These are phyloP conservation scores for Falco peregrinus DNA, from an alignment of 2,797 vertebrate genomes.

Conservation along the genomic window DNA sequence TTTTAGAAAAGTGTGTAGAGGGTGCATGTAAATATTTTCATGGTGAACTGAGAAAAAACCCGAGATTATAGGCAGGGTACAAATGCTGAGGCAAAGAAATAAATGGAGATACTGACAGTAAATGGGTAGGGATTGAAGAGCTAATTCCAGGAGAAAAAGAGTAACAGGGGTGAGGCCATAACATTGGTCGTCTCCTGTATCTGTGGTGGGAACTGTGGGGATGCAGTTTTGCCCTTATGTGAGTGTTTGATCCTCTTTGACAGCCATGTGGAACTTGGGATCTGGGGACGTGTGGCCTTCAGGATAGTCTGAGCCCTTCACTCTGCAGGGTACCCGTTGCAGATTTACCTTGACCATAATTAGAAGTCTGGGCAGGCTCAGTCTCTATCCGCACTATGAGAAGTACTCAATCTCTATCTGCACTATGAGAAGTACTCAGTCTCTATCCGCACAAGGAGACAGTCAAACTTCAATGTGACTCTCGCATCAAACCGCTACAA, in stretches of 20 bases:
- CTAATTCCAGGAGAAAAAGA: neutral
- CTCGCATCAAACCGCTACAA: accelerated
- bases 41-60: neutral
- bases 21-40: neutral
- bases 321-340: neutral
- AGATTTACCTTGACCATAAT: neutral
- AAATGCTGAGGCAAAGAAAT: neutral
- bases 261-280: neutral
- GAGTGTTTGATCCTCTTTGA: neutral
- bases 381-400: neutral
- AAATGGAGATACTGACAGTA: neutral
- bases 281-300: neutral
- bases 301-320: neutral
- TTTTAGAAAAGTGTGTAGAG: neutral
- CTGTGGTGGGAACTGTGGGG: neutral
- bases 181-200: neutral
- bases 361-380: neutral
- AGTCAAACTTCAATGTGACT: neutral
- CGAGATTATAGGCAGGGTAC: neutral
- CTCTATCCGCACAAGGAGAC: neutral
- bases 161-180: neutral
- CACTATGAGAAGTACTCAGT: neutral
- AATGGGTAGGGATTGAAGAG: neutral
- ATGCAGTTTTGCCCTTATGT: neutral
- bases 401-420: neutral